Conservation (phyloP, 2,888 invertebrate species). For the Nymphalis c-album region DNA sequence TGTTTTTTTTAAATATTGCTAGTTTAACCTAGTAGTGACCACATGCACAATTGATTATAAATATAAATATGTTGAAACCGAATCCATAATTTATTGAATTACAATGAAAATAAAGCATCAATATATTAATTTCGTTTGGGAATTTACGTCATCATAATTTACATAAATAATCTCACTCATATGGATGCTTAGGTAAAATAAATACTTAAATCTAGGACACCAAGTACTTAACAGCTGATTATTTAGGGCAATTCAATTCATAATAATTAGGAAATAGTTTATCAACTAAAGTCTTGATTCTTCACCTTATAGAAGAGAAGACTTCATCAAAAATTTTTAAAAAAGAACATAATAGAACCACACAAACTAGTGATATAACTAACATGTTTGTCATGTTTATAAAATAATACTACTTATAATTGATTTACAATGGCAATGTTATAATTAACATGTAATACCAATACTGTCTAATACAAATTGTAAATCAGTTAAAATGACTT, state of each 20-base stretch:
- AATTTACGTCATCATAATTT: slow-evolving; percentile 11
- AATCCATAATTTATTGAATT: neutral
- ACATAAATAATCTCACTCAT: slow-evolving; percentile 29
- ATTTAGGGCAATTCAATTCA: slow-evolving; percentile 2
- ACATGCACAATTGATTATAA: neutral
- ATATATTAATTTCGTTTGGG: neutral
- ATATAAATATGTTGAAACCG: neutral
- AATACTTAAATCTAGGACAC: slow-evolving; percentile 29
- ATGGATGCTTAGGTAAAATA: slow-evolving; percentile 29
- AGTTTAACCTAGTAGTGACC: neutral
- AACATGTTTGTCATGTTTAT: neutral
- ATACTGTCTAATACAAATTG: neutral
- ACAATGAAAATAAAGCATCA: neutral
- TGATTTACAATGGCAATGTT: neutral
- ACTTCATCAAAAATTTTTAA: neutral
- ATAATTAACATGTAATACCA: neutral
- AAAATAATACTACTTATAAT: neutral
- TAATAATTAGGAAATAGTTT: neutral
- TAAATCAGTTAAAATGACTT: neutral
- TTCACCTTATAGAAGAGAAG: neutral
- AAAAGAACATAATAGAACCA: neutral
- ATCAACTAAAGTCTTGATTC: neutral
- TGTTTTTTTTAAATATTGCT: neutral
- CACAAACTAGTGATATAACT: neutral
- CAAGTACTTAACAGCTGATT: slow-evolving; percentile 13